Evolutionary conservation across 2,113 vertebrate genomes (phyloP), one percentile per base, ranked within the genome.

Genomic region (Chloebia gouldiae): DNA sequence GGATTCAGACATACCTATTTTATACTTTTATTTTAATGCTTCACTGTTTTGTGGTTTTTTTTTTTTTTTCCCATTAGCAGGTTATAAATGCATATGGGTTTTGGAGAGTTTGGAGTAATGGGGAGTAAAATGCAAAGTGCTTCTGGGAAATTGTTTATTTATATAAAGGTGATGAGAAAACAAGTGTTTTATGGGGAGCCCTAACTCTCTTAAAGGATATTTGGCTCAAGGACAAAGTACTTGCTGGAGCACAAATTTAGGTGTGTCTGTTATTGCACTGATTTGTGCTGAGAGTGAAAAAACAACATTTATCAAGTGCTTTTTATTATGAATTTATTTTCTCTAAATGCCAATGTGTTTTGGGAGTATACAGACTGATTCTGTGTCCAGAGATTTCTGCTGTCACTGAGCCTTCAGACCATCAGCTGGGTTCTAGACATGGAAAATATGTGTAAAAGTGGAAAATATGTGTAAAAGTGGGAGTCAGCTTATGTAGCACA

Each of bases 161-260:
- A 64, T 63, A 53, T 86, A 73, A 83, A 81, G 68, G 42, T 86
- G 54, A 72, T 88, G 79, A 70, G 76, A 83, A 77, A 69, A 93
- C n/a, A 92, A 82, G 28, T 35, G 54, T 59, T 96, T 95, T 86
- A 77, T 90, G 49, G 66, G 85, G 59, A 63, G 68, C 16, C 87
- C 42, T 82, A 54, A 82, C 54, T 92, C 72, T 84, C n/a, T 75
- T 93, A 86, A 82, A 42, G 64, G 45, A 28, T 44, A 22, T 70
- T 86, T 86, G 56, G 45, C 85, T 94, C 0, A 0, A 88, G 59
- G 59, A 80, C 70, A 65, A 35, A 13, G 8, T 44, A 8, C 15
- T 50, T 73, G 40, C 65, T 79, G 45, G 31, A 63, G 73, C 53
- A 30, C 13, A 12, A 19, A 4, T 57, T 80, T 54, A 92, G 31